These are phyloP conservation scores for Melanotaenia duboulayi DNA, from an alignment of 2,113 vertebrate genomes.

Conservation along the genomic window DNA sequence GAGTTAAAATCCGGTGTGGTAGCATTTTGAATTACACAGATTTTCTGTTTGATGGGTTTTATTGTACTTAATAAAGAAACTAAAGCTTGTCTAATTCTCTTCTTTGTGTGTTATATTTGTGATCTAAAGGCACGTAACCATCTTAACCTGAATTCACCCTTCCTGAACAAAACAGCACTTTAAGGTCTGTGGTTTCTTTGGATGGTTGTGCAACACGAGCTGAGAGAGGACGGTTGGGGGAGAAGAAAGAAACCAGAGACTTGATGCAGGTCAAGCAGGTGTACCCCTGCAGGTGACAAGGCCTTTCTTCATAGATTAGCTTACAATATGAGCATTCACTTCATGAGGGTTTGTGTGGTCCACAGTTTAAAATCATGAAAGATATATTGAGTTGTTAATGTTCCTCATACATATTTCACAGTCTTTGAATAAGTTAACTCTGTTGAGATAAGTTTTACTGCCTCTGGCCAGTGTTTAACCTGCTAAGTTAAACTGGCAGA, in stretches of 20 bases:
- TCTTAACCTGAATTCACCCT: conserved; percentile 37
- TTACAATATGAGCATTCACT: conserved; percentile 35
- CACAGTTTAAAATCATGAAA: conserved; percentile 12
- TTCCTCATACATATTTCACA: neutral
- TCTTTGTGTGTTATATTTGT: neutral
- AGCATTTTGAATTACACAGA: too few species aligned
- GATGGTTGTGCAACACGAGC: conserved; percentile 75
- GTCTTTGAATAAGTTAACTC: neutral
- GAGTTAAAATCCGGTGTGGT: too few species aligned
- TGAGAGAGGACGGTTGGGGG: conserved; percentile 53
- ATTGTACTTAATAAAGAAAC: too few species aligned
- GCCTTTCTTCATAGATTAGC: conserved; percentile 69
- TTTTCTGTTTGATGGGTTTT: too few species aligned
- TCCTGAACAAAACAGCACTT: conserved; percentile 49
- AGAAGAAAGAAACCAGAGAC: conserved; percentile 61
- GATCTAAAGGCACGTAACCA: conserved; percentile 23
- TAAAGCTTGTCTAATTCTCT: too few species aligned
- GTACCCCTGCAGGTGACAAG: conserved; percentile 68
- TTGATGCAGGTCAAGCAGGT: conserved; percentile 50
- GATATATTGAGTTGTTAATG: conserved; percentile 8
- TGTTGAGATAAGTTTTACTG: neutral
- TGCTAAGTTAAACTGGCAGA: neutral
- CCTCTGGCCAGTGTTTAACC: neutral
- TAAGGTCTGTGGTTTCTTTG: conserved; percentile 60
- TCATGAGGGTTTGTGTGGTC: conserved; percentile 27